These are phyloP conservation scores for Tetragonula clypearis DNA, from an alignment of 1,140 invertebrate genomes.

Conservation along the genomic window DNA sequence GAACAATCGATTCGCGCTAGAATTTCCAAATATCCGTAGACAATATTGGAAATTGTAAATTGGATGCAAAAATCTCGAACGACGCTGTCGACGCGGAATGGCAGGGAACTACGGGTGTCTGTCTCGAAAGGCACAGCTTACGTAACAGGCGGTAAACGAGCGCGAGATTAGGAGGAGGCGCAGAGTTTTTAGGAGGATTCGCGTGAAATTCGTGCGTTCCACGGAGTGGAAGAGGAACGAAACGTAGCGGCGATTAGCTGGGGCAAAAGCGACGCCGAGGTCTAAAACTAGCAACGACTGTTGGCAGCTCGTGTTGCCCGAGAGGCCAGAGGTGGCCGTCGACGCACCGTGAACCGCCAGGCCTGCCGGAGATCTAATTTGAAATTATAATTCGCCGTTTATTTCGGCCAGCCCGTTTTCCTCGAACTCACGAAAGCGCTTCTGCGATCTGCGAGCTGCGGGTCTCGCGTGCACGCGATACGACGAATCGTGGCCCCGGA, in stretches of 20 bases:
- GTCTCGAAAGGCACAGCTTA: not conserved
- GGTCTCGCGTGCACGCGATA: constrained; percentile 8
- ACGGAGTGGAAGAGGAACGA: not conserved
- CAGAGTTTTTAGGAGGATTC: not conserved
- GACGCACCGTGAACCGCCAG: not conserved
- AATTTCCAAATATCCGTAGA: no score
- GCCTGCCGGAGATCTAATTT: constrained; percentile 32
- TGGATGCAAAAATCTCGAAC: no score
- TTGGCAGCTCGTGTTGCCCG: not conserved
- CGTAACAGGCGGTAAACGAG: not conserved
- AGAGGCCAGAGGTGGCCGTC: no score
- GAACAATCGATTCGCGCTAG: no score
- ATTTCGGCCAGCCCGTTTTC: constrained; percentile 31
- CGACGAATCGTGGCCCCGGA: not conserved
- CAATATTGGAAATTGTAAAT: no score
- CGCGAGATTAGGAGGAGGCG: no score
- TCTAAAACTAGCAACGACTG: not conserved
- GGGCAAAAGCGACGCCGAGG: not conserved
- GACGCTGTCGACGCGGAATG: not conserved
- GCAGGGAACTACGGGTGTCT: not conserved
- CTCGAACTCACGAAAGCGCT: constrained; percentile 30
- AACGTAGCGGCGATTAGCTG: not conserved
- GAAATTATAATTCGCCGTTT: constrained; percentile 48
- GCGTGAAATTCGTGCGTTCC: not conserved
- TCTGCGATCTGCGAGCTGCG: not conserved